A percentile compares a stretch with the other conserved stretches of the same genome.
phyloP scores from a whole-genome alignment of 1,140 invertebrate species.

The Nephotettix cincticeps region DNA sequence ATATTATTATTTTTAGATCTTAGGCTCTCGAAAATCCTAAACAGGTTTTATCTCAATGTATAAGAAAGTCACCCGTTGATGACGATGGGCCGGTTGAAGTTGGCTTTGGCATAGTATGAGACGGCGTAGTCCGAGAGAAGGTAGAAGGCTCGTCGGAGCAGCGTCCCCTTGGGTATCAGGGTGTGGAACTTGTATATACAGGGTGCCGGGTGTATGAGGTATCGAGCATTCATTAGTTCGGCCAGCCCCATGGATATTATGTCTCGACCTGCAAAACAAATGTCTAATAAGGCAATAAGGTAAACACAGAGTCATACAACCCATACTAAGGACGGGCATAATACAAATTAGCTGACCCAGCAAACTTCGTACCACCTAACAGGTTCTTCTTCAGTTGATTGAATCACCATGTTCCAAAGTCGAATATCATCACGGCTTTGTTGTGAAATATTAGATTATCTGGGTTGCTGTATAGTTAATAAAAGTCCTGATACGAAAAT shows the following conservation, averaged over 20 bases:
- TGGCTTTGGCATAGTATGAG: background rate
- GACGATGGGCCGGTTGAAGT: background rate
- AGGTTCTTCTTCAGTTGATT: too few relatives aligned
- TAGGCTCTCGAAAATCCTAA: background rate
- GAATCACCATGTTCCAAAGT: too few relatives aligned
- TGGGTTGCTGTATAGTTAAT: too few relatives aligned
- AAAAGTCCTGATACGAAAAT: too few relatives aligned
- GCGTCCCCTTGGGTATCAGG: background rate
- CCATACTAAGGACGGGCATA: too few relatives aligned
- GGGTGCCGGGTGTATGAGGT: background rate
- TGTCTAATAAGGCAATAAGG: too few relatives aligned
- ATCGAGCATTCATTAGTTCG: background rate
- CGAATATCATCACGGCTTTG: too few relatives aligned
- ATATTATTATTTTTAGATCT: background rate
- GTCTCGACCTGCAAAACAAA: background rate
- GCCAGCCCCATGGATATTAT: background rate
- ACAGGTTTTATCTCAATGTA: background rate
- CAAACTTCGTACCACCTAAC: too few relatives aligned
- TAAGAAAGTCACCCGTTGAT: background rate
- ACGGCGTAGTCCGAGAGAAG: background rate
- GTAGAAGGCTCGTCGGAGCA: background rate
- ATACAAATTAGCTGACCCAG: too few relatives aligned
- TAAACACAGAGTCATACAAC: too few relatives aligned
- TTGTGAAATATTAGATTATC: too few relatives aligned
- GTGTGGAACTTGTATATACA: background rate